These are phyloP conservation scores for Sylvilagus floridanus DNA, from an alignment of 2,797 vertebrate genomes.

Conservation along the genomic window DNA sequence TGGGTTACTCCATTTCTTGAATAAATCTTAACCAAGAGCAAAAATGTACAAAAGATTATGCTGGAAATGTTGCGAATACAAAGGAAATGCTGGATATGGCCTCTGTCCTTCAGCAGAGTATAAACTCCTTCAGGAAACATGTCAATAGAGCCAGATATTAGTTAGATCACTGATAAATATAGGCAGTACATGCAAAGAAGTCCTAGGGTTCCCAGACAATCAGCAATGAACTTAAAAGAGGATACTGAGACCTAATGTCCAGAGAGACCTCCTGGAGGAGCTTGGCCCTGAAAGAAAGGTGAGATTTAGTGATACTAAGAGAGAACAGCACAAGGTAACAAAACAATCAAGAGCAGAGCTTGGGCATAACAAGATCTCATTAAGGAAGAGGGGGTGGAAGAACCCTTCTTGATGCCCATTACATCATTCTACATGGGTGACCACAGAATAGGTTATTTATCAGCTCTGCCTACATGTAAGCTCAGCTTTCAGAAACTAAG, in stretches of 20 bases:
- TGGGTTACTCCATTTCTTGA: constrained; percentile 31
- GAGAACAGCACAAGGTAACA: background rate
- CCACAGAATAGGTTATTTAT: constrained; percentile 42
- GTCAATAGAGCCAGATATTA: background rate
- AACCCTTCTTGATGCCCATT: background rate
- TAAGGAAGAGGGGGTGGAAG: background rate
- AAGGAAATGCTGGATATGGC: background rate
- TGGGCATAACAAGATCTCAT: constrained; percentile 12
- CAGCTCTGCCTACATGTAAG: constrained; percentile 34
- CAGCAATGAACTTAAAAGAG: background rate
- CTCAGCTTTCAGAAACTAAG: constrained; percentile 41
- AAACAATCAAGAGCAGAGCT: constrained; percentile 23
- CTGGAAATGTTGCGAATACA: background rate
- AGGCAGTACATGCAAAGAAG: background rate
- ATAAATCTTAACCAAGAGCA: constrained; percentile 45
- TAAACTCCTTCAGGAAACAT: background rate
- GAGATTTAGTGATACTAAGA: background rate
- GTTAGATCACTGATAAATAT: constrained; percentile 18
- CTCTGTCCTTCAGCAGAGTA: background rate
- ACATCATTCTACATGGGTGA: constrained; percentile 39
- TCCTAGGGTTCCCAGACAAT: background rate
- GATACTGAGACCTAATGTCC: background rate
- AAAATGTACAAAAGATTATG: background rate
- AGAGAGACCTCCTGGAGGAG: background rate
- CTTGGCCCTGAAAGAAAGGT: constrained; percentile 12